Evolutionary conservation across 2,888 invertebrate genomes (phyloP).

Genomic region (Pterobdella sp.): DNA sequence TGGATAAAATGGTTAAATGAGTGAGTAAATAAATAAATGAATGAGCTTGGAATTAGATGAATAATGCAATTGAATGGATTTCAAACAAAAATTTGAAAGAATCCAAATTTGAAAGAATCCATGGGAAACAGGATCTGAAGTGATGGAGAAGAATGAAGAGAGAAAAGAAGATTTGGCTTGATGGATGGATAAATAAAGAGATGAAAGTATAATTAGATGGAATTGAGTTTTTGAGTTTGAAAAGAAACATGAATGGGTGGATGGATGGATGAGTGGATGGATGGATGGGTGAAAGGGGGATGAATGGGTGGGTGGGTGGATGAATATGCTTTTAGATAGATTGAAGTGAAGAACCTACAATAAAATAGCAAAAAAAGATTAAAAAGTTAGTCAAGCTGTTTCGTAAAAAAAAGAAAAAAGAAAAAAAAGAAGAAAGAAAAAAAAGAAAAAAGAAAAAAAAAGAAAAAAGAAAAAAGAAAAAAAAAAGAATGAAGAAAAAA

Average conservation of each 20-base stretch:
- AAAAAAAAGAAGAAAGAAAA: neutral
- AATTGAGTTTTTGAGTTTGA: no score
- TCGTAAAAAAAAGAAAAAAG: neutral
- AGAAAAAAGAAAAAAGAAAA: neutral
- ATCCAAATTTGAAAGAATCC: no score
- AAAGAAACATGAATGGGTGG: neutral
- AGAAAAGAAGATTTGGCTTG: no score
- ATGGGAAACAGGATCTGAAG: no score
- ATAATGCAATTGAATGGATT: no score
- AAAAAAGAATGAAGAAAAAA: neutral
- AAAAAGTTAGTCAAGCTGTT: neutral
- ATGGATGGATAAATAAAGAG: no score
- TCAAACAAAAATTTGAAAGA: no score
- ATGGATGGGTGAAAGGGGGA: neutral
- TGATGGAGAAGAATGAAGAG: no score
- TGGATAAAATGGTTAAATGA: constrained; percentile 13
- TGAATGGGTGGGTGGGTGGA: neutral
- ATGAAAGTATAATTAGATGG: no score
- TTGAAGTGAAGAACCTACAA: neutral
- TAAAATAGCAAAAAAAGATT: neutral
- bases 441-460: no score
- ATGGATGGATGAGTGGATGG: neutral
- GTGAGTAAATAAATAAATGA: neutral
- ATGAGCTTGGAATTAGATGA: no score
- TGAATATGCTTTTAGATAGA: neutral